phyloP scores from a whole-genome alignment of 2,888 invertebrate genomes.

The Baccha elongata region DNA sequence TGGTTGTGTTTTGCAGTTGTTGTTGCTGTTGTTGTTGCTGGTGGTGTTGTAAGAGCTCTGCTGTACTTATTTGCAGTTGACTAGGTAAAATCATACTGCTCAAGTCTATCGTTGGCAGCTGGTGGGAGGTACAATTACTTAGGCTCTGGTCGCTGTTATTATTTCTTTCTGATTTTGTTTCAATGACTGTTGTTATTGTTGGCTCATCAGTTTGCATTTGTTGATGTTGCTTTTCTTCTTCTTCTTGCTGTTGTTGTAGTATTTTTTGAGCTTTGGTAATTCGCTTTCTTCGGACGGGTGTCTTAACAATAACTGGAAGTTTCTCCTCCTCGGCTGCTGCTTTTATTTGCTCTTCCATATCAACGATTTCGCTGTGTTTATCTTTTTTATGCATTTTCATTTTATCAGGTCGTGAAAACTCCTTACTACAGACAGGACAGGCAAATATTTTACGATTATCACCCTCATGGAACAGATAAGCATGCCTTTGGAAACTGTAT shows the following conservation, averaged over 20 bases:
- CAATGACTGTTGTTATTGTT: conserved; percentile 50
- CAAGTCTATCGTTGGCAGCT: conserved; percentile 79
- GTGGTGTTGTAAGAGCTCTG: conserved; percentile 75
- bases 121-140: conserved; percentile 75
- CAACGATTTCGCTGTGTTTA: conserved; percentile 79
- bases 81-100: conserved; percentile 81
- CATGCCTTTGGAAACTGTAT: conserved; percentile 81
- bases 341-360: conserved; percentile 74
- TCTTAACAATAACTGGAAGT: conserved; percentile 61
- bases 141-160: conserved; percentile 62
- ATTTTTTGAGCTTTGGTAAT: conserved; percentile 65
- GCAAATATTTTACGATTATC: conserved; percentile 81
- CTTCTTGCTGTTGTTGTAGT: conserved; percentile 71
- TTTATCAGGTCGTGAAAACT: conserved; percentile 81
- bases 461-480: conserved; percentile 81
- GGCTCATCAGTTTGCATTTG: conserved; percentile 19
- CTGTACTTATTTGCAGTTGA: conserved; percentile 79
- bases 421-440: conserved; percentile 81
- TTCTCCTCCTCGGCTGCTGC: conserved; percentile 72
- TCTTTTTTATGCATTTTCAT: conserved; percentile 82
- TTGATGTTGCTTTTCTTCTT: conserved; percentile 65
- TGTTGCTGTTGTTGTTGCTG: conserved; percentile 75
- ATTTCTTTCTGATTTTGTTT: conserved; percentile 44
- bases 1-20: conserved; percentile 75
- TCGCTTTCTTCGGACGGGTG: conserved; percentile 65